Base-by-base conservation (phyloP, 2,113 vertebrate species). In the Hoplias malabaricus region DNA sequence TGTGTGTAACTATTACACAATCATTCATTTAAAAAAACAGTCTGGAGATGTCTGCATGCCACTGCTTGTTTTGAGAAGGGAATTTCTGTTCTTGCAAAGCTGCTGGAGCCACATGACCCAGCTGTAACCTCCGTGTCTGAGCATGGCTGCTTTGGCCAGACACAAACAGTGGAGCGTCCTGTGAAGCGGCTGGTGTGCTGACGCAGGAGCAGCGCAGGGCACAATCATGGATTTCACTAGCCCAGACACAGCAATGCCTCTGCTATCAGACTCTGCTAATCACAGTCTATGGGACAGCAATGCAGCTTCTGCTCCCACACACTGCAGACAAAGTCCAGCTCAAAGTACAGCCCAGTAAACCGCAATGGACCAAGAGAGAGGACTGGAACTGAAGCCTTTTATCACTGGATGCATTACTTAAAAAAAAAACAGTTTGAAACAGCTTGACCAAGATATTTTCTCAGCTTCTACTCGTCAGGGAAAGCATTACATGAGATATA, bases 231-330 rank as follows among this genome's bases (percentile, higher is more conserved):
- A 86, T 88, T 88, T 91, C 88, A 85, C 82, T 75, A 78, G 73
- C 27, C 65, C 88, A 92, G 91, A 92, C 91, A 93, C 86, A 90
- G 90, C 89, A 90, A 87, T 81, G 80, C 88, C 86, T 54, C 80
- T 75, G 79, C 85, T 90, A 87, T 89, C 90, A 87, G 87, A 86
- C 84, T 83, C 78, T 81, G 83, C 87, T 88, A 90, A 89, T 91
- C 89, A 87, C 82, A 66, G 82, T 43, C 84, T 80, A 86, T 90
- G 87, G 85, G 88, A 90, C 80, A 84, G 83, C 56, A 9, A 31
- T 69, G 79, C 76, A 85, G 82, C 74, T 84, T 77, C 84, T 66
- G 86, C 89, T 91, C 90, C 87, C 89, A 91, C 87, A 85, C 82
- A 80, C 75, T 85, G 77, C 87, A 89, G 87, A 91, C 88, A 90